Conservation (phyloP, 1,140 invertebrate species). For the Ceratosolen solmsi region DNA sequence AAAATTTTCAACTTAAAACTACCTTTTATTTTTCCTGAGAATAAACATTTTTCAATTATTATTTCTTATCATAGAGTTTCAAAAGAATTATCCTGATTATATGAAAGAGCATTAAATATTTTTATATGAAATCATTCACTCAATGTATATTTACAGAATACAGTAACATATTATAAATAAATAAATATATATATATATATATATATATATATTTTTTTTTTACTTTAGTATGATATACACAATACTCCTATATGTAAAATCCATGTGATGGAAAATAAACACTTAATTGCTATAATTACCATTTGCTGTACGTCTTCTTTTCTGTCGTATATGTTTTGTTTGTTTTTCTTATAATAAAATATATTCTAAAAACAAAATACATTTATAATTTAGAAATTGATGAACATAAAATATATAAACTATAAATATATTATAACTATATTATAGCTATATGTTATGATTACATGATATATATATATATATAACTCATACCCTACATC, state of each 20-base stretch:
- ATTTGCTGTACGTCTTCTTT: background rate
- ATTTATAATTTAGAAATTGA: too few relatives aligned
- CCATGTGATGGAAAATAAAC: too few relatives aligned
- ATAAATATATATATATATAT: background rate
- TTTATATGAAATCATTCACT: constrained; percentile 1
- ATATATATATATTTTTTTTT: background rate
- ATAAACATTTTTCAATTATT: background rate
- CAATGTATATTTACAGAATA: constrained; percentile 24
- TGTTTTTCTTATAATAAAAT: too few relatives aligned
- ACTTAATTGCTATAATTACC: background rate
- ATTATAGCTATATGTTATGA: too few relatives aligned
- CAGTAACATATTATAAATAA: background rate
- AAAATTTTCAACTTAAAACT: background rate
- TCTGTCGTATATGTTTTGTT: too few relatives aligned
- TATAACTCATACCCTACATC: too few relatives aligned
- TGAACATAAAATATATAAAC: too few relatives aligned
- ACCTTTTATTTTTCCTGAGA: background rate
- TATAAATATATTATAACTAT: too few relatives aligned
- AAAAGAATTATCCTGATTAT: background rate
- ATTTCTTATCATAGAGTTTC: background rate
- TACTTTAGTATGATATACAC: background rate
- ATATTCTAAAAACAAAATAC: too few relatives aligned
- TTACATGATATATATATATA: too few relatives aligned
- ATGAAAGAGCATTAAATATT: constrained; percentile 3
- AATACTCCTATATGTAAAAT: background rate